Conservation (phyloP, 2,113 vertebrate genomes). For the Colistium nudipinnis region DNA sequence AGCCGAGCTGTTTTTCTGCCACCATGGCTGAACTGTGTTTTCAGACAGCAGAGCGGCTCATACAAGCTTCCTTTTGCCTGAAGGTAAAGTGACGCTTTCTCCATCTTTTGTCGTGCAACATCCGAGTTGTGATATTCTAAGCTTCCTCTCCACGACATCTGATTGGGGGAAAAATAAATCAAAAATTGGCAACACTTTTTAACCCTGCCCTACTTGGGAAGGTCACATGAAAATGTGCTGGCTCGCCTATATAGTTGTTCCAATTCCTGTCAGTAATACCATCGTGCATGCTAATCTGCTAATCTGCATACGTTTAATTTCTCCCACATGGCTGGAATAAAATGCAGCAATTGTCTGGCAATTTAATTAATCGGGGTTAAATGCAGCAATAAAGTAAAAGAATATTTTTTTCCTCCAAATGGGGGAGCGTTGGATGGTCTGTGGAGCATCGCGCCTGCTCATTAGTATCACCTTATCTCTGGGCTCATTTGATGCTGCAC, state of each 20-base stretch:
- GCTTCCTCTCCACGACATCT: background rate
- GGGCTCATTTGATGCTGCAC: conserved; percentile 57
- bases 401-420: conserved; percentile 45
- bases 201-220: conserved; percentile 13
- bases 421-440: conserved; percentile 36
- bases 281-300: conserved; percentile 39
- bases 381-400: conserved; percentile 48
- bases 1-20: conserved; percentile 37
- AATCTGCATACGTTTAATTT: conserved; percentile 43
- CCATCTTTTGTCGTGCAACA: conserved; percentile 13
- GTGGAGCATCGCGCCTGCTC: conserved; percentile 18
- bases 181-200: background rate
- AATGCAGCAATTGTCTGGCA: conserved; percentile 47
- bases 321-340: conserved; percentile 48
- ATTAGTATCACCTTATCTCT: conserved; percentile 50
- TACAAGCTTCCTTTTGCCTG: background rate
- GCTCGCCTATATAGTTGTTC: conserved; percentile 19
- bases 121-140: background rate
- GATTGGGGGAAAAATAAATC: background rate
- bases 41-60: conserved; percentile 27
- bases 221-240: conserved; percentile 41
- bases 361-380: conserved; percentile 57
- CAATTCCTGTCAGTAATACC: conserved; percentile 36
- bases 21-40: conserved; percentile 41
- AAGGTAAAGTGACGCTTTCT: conserved; percentile 26